Evolutionary conservation across 2,797 vertebrate species (phyloP).

Genomic region (Diplodus puntazzo): DNA sequence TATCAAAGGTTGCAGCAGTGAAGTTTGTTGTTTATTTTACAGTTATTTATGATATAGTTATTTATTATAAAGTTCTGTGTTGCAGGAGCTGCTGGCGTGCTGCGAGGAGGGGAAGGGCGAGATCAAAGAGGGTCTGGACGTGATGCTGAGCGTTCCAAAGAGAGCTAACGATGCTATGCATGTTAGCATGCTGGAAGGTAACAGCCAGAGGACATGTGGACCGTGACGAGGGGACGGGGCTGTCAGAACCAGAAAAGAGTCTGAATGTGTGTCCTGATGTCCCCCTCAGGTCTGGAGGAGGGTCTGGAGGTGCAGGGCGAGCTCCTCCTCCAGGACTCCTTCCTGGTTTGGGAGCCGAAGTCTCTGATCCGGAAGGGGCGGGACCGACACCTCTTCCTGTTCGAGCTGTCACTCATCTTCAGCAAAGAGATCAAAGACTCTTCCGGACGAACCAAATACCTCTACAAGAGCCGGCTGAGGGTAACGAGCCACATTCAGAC

Average conservation of each 20-base stretch:
- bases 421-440: slow-evolving; percentile 99
- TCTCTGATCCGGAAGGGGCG: slow-evolving; percentile 97
- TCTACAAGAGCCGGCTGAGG: slow-evolving; percentile 92
- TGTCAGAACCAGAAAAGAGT: no score
- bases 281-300: slow-evolving; percentile 93
- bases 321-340: slow-evolving; percentile 96
- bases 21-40: no score
- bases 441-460: slow-evolving; percentile 96
- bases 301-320: slow-evolving; percentile 97
- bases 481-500: slow-evolving; percentile 36
- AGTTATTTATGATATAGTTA: no score
- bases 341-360: slow-evolving; percentile 99
- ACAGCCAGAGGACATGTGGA: background rate
- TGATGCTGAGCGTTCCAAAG: slow-evolving; percentile 98
- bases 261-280: no score
- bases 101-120: slow-evolving; percentile 99
- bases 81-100: slow-evolving; percentile 94
- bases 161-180: slow-evolving; percentile 99
- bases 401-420: slow-evolving; percentile 98
- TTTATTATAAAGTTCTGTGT: background rate
- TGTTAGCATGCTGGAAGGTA: slow-evolving; percentile 99
- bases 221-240: no score
- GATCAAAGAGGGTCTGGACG: slow-evolving; percentile 97
- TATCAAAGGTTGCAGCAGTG: no score
- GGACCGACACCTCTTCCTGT: slow-evolving; percentile 97